Percentiles rank a stretch among this genome's conserved stretches.
Conservation (phyloP, 2,113 vertebrate genomes). For the Penelope pileata region DNA sequence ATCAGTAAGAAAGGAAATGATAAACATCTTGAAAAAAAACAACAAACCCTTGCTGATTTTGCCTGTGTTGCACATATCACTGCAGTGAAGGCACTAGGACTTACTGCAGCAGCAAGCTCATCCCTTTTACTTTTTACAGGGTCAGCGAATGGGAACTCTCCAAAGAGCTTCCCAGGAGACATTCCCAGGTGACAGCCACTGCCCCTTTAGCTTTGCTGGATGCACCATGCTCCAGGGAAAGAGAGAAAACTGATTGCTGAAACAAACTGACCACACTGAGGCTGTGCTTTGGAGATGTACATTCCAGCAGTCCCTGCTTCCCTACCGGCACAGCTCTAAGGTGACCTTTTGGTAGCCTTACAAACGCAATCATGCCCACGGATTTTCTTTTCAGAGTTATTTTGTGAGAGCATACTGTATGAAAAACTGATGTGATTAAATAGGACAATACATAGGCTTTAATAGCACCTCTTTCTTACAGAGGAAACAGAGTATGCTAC, state of each 20-base stretch:
- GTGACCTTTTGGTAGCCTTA: conserved; percentile 41
- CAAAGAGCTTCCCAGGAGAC: conserved; percentile 6
- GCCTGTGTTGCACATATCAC: not conserved
- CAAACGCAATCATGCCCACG: conserved; percentile 38
- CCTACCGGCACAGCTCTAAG: conserved; percentile 49
- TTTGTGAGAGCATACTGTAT: conserved; percentile 16
- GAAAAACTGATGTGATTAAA: conserved; percentile 53
- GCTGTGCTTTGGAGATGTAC: not conserved
- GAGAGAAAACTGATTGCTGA: not conserved
- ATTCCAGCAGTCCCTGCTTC: conserved; percentile 15
- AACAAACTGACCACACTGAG: not conserved
- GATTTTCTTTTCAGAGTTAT: conserved; percentile 57
- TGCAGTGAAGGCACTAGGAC: not conserved
- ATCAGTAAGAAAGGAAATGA: not conserved
- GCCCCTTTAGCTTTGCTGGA: not conserved
- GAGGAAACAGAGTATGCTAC: not conserved
- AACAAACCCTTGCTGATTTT: not conserved
- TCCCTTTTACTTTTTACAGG: not conserved
- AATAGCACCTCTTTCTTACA: conserved; percentile 12
- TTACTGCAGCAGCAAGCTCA: not conserved
- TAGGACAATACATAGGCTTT: conserved; percentile 49
- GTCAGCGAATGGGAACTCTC: not conserved
- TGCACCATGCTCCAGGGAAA: not conserved
- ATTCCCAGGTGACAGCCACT: not conserved
- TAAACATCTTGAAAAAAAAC: not conserved